Evolutionary conservation across 2,113 vertebrate genomes (phyloP), one percentile per base, ranked within the genome.

Genomic region (Eupsittula cactorum): DNA sequence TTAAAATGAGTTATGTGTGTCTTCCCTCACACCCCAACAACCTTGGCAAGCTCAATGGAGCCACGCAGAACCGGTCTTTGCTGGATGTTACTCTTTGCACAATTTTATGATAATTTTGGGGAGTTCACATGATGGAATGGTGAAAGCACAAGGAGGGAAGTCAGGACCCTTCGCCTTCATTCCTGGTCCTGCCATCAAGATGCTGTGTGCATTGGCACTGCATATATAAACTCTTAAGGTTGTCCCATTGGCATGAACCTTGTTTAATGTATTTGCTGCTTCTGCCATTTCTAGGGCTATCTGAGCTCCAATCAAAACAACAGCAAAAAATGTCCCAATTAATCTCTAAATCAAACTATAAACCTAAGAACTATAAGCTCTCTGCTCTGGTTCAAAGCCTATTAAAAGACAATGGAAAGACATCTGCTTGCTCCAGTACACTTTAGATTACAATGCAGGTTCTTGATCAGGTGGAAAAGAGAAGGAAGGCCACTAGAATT

Each of bases 21-120:
- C 86, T 88, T 86, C 83, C 69, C 69, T 89, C 4, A 3, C 86
- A 33, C n/a, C 65, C 93, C 80, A 83, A 41, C 47, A 65, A 75
- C 90, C 68, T 71, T 93, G 93, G 83, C 86, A 92, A 82, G 49
- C 83, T 89, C 77, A 4, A 0, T 50, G 70, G 63, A 94, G 86
- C 81, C 87, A 80, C 59, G 86, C 95, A 74, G 81, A 91, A 81
- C 88, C 93, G 91, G 83, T 94, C 88, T 90, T 74, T 94, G 91
- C 86, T 87, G 95, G 88, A 86, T 91, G 33, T 11, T 39, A 8
- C 24, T 73, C 74, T 93, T 42, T 73, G 69, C 52, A 89, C 53
- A 95, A 76, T 49, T 90, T 64, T 13, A 44, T 62, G 62, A 24
- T 69, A 35, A 73, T 96, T 4, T 59, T 13, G 44, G 59, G 53